Evolutionary conservation across 2,888 invertebrate genomes (phyloP).

Genomic region (Argyresthia albistria): DNA sequence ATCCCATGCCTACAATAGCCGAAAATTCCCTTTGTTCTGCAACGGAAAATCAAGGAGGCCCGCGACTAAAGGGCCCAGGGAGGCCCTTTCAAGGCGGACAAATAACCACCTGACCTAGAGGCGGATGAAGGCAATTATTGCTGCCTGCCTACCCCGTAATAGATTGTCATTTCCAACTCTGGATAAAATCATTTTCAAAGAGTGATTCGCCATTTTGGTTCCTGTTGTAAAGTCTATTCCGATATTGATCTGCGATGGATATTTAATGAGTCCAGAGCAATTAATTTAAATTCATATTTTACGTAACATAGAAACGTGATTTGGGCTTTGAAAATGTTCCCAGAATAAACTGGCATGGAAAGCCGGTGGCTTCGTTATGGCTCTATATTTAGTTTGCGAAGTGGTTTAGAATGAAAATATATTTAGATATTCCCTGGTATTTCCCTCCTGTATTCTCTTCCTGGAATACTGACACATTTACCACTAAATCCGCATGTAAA

Average conservation of each 20-base stretch:
- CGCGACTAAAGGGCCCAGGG: conserved; percentile 26
- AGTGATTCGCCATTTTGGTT: neutral
- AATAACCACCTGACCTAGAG: conserved; percentile 36
- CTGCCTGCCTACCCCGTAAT: conserved; percentile 24
- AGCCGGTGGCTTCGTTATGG: no score
- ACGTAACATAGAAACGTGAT: neutral
- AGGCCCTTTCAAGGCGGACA: conserved; percentile 37
- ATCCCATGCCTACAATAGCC: conserved; percentile 4
- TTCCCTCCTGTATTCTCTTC: no score
- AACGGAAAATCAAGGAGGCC: conserved; percentile 42
- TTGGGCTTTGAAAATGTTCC: neutral
- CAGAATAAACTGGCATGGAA: no score
- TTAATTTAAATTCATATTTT: neutral
- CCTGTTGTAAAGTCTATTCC: neutral
- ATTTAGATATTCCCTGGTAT: no score
- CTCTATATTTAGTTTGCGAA: no score
- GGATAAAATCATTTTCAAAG: neutral
- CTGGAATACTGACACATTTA: no score
- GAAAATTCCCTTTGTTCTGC: conserved; percentile 36
- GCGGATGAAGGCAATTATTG: conserved; percentile 34
- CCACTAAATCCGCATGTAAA: no score
- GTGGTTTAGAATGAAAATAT: no score
- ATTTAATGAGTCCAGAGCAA: neutral
- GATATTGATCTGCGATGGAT: neutral
- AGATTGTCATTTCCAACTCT: neutral